These are phyloP conservation scores for Eriocheir sinensis DNA, from an alignment of 1,140 invertebrate genomes.

Conservation along the genomic window DNA sequence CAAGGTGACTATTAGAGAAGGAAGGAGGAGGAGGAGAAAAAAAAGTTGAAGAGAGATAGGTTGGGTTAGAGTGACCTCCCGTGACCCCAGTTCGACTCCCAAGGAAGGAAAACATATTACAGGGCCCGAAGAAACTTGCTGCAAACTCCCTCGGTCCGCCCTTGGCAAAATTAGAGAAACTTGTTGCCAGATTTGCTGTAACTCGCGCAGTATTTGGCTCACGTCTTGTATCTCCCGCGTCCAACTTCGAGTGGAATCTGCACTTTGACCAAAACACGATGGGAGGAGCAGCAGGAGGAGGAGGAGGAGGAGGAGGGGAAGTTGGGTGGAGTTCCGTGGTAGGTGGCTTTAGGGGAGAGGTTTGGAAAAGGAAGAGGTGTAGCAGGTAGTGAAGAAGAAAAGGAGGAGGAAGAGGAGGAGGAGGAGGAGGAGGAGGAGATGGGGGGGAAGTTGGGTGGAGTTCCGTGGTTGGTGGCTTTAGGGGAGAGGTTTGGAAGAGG, in stretches of 20 bases:
- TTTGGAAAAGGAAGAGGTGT: neutral
- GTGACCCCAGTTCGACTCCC: neutral
- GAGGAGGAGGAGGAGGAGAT: neutral
- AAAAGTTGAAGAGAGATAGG: neutral
- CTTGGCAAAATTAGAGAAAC: constrained; percentile 16
- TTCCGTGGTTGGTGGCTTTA: neutral
- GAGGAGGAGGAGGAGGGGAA: too few relatives aligned
- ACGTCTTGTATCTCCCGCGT: constrained; percentile 9
- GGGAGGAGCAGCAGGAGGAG: neutral
- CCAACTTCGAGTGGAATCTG: neutral
- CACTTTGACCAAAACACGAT: too few relatives aligned
- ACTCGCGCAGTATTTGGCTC: neutral
- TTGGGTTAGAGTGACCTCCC: too few relatives aligned
- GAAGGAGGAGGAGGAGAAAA: neutral
- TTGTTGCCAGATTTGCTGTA: constrained; percentile 15
- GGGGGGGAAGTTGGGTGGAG: neutral
- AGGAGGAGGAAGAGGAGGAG: neutral
- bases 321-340: too few relatives aligned
- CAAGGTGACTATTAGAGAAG: neutral
- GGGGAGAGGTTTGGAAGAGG: neutral
- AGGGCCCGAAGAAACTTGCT: neutral
- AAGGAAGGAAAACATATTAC: neutral
- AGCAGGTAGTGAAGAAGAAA: too few relatives aligned
- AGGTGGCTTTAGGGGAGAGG: too few relatives aligned
- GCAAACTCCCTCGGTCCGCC: neutral